phyloP scores from a whole-genome alignment of 2,113 vertebrate genomes.

The Salvelinus namaycush region DNA sequence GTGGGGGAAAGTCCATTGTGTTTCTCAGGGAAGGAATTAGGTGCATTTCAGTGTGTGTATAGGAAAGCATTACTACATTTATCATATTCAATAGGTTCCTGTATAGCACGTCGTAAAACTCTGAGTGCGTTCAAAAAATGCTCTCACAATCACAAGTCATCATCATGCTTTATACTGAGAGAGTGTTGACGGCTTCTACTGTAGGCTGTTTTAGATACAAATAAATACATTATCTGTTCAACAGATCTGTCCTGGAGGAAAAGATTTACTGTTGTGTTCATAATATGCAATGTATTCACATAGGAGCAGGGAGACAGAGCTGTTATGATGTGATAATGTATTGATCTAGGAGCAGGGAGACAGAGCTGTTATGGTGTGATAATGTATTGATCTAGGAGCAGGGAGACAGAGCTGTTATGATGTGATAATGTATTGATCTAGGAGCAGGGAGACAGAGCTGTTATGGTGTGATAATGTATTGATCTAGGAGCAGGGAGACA shows the following conservation, averaged over 20 bases:
- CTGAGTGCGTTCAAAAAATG: slow-evolving; percentile 23
- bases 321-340: too few species aligned
- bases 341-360: too few species aligned
- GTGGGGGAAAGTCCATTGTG: slow-evolving; percentile 29
- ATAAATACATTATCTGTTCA: slow-evolving; percentile 46
- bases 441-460: too few species aligned
- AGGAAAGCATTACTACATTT: slow-evolving; percentile 38
- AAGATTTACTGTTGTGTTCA: slow-evolving; percentile 35
- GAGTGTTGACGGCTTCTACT: neutral
- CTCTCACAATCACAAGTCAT: slow-evolving; percentile 45
- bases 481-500: too few species aligned
- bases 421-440: too few species aligned
- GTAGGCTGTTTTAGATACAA: slow-evolving; percentile 21
- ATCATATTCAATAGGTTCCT: slow-evolving; percentile 46
- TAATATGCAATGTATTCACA: slow-evolving; percentile 52
- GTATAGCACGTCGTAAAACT: slow-evolving; percentile 28
- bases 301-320: slow-evolving; percentile 35
- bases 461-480: too few species aligned
- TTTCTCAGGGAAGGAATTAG: slow-evolving; percentile 19
- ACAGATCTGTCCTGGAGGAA: slow-evolving; percentile 44
- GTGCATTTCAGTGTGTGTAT: slow-evolving; percentile 52
- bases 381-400: too few species aligned
- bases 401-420: too few species aligned
- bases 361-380: too few species aligned
- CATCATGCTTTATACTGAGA: slow-evolving; percentile 26